Evolutionary conservation across 2,888 invertebrate genomes (phyloP), one percentile per base, ranked within the genome.

Genomic region (Andrena marginata): DNA sequence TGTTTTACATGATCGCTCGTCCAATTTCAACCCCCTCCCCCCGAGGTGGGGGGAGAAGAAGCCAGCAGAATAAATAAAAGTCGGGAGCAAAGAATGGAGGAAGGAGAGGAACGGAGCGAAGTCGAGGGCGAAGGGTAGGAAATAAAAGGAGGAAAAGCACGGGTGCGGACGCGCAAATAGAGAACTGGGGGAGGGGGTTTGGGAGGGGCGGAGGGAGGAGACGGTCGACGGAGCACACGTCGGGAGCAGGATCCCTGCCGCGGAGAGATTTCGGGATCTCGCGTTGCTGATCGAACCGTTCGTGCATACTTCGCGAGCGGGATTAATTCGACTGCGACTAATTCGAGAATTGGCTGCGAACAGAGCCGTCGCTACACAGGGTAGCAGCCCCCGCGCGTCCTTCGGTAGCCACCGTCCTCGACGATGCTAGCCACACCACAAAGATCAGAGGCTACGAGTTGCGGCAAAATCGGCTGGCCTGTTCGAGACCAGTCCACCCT

Each of bases 281-380:
- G 91, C 93, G 92, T 92, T 91, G 92, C 88, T 92, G 92, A 93
- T 93, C 92, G 90, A 92, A 92, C 91, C 93, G 91, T 90, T 93
- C 92, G 93, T 93, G 93, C 93, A 93, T 93, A 93, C 91, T 90
- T 91, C 86, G 90, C 85, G 81, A 85, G 85, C 78, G 85, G 84
- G 88, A 89, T 91, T 89, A 88, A 91, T 86, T 89, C 89, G 88
- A 87, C 87, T 89, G 91, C 73, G 85, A 89, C 90, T 91, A 91
- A 91, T 91, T 89, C 85, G 85, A 88, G 89, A 90, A 90, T 89
- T 89, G 87, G 83, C 80, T 85, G 77, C 70, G 85, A 85, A 75
- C 77, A 60, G 48, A 60, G 68, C 23, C 78, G 73, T 35, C 51
- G 64, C 73, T 68, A 69, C 77, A 62, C 60, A 8, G 74, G 59